Evolutionary conservation across 2,797 vertebrate species (phyloP).

Genomic region (Distichodus sexfasciatus): DNA sequence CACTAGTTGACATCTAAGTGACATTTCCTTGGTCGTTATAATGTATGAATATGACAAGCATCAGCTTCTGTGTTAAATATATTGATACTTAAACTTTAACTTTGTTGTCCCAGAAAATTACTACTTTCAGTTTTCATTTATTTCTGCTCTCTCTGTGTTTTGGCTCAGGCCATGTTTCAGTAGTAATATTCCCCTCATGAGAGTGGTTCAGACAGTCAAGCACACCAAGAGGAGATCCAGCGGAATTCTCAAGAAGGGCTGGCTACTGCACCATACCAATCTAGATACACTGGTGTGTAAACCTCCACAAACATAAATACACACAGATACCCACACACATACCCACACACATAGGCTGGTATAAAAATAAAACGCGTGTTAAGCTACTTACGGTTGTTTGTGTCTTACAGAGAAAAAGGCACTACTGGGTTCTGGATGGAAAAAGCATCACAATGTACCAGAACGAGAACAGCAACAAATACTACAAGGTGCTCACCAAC

Average conservation of each 20-base stretch:
- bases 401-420: conserved; percentile 71
- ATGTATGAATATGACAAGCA: too few species aligned
- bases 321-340: not conserved
- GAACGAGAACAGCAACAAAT: conserved; percentile 73
- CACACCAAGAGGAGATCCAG: conserved; percentile 66
- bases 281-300: conserved; percentile 68
- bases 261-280: conserved; percentile 73
- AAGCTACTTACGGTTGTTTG: not conserved
- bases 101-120: not conserved
- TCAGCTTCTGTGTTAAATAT: too few species aligned
- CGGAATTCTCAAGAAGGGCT: conserved; percentile 67
- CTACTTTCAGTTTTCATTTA: not conserved
- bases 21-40: too few species aligned
- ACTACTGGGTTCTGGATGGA: conserved; percentile 77
- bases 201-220: conserved; percentile 73
- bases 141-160: not conserved
- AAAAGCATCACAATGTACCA: conserved; percentile 74
- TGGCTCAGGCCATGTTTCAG: conserved; percentile 68
- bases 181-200: conserved; percentile 78
- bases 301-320: not conserved
- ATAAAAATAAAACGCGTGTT: not conserved
- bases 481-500: conserved; percentile 67
- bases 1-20: too few species aligned
- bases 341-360: not conserved
- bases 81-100: not conserved